A percentile compares a stretch with the other conserved stretches of the same genome.
Conservation (phyloP, 2,888 invertebrate genomes). For the Tenthredo distinguenda region DNA sequence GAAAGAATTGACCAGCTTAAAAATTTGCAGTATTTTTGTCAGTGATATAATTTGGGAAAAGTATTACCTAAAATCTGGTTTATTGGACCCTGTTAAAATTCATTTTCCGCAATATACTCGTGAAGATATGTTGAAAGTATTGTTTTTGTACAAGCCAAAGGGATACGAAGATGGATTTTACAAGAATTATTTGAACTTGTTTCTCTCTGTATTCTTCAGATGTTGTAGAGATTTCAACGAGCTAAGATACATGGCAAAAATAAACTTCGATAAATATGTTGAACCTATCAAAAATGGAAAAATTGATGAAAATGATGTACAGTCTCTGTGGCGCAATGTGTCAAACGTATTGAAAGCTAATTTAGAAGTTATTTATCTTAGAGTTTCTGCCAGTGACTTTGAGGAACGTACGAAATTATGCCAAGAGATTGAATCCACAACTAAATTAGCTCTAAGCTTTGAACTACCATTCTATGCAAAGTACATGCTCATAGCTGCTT, state of each 20-base stretch:
- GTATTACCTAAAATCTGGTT: conserved; percentile 85
- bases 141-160: conserved; percentile 73
- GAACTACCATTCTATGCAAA: conserved; percentile 95
- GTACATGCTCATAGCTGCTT: conserved; percentile 93
- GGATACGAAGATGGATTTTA: conserved; percentile 83
- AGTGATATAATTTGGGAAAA: conserved; percentile 91
- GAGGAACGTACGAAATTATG: conserved; percentile 63
- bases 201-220: conserved; percentile 91
- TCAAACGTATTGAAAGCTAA: conserved; percentile 87
- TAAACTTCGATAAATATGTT: conserved; percentile 88
- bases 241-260: conserved; percentile 88
- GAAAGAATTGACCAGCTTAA: conserved; percentile 85
- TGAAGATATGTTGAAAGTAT: conserved; percentile 82
- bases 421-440: conserved; percentile 73
- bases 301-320: conserved; percentile 83
- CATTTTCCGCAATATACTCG: conserved; percentile 91
- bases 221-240: conserved; percentile 93
- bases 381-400: conserved; percentile 77
- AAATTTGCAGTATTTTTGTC: conserved; percentile 88
- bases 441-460: conserved; percentile 79
- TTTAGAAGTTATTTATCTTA: conserved; percentile 88
- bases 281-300: conserved; percentile 87
- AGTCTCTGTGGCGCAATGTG: conserved; percentile 90
- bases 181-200: conserved; percentile 88
- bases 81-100: conserved; percentile 86